These are phyloP conservation scores for Megathymus violae DNA, from an alignment of 1,140 invertebrate species.

Conservation along the genomic window DNA sequence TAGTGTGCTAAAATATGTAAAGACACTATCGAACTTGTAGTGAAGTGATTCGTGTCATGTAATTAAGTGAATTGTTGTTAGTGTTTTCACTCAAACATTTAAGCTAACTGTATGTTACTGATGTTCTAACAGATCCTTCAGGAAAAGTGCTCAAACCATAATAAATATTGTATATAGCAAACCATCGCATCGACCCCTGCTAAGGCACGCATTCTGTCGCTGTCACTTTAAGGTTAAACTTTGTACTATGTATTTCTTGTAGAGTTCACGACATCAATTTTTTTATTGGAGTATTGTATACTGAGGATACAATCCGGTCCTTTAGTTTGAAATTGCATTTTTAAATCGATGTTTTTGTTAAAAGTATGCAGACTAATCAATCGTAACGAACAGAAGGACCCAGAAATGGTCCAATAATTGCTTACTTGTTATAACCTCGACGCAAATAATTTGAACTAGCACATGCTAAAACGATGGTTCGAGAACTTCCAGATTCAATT, in stretches of 20 bases:
- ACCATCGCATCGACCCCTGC: conserved; percentile 9
- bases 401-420: no score
- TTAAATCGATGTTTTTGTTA: no score
- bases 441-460: no score
- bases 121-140: neutral
- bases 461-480: no score
- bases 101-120: neutral
- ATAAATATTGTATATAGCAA: conserved; percentile 41
- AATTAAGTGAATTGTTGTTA: neutral
- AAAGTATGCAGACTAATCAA: no score
- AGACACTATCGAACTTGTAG: conserved; percentile 12
- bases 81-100: neutral
- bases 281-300: conserved; percentile 40
- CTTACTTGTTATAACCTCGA: no score
- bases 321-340: conserved; percentile 3
- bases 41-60: neutral
- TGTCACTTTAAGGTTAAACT: conserved; percentile 71
- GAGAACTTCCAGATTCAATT: no score
- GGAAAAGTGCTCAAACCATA: conserved; percentile 10
- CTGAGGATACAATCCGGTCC: neutral
- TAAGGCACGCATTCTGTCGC: conserved; percentile 52
- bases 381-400: no score
- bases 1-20: conserved; percentile 35
- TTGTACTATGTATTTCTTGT: conserved; percentile 58
- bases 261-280: conserved; percentile 44